Evolutionary conservation across 2,797 vertebrate species (phyloP), one percentile per base, ranked within the genome.

Genomic region (Apogon hyalosoma): DNA sequence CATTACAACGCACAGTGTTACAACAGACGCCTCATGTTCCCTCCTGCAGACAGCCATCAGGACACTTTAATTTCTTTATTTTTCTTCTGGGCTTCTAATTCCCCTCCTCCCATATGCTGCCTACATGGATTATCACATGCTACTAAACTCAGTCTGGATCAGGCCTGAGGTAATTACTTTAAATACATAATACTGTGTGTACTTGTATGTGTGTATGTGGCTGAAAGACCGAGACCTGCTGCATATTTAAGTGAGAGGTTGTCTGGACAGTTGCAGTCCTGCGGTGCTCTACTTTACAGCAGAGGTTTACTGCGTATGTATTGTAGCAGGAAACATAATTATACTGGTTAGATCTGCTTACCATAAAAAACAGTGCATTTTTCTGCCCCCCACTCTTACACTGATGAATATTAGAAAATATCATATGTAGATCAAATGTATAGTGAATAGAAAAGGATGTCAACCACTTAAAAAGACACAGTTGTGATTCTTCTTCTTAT

Each of bases 131-230:
- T 91, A 94, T 83, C 88, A 91, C 90, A 90, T 86, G 82, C 82
- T 79, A 57, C 54, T 60, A 80, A 87, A 92, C 78, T 91, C 83
- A 82, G 79, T 91, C 83, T 87, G 84, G 85, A 86, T 79, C 64
- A 90, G 69, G 88, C 78, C 74, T 69, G 82, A 77, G 82, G 88
- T 94, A 94, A 95, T 94, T 92, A 90, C 85, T 92, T 93, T 86
- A 92, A 87, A 87, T 89, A 84, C 80, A 80, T 90, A 84, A 84
- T 76, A 86, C 83, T 69, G 47, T 63, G 66, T 48, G n/a, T 47
- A n/a, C 55, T 67, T 41, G 51, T 63, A 56, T 60, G 57, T 71
- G 54, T 43, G 38, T 50, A 61, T 53, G 59, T 55, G 47, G 56
- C 41, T 66, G 61, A 69, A 48, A 70, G 50, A 70, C 50, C 9